Evolutionary conservation across 92 coral and sea anemone genomes (phyloP), one percentile per base, ranked within the genome.

Genomic region (Phenganax subtilis): DNA sequence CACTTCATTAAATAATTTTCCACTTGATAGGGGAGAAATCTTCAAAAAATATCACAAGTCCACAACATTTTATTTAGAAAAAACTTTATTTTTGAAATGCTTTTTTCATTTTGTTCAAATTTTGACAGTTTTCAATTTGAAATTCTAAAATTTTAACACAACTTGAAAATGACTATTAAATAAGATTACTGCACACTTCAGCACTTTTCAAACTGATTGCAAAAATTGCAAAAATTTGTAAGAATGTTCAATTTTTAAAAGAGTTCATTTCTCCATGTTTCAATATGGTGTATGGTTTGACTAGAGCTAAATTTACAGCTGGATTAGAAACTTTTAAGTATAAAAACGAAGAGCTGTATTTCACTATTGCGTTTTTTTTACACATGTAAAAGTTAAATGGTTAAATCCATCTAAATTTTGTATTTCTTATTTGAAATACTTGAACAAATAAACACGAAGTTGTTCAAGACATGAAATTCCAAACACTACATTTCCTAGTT

Each of bases 111-210:
- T 76, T 37, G 81, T 52, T 76, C 62, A 44, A 57, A 75, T 58
- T 75, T 5, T 37, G 66, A 76, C 70, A 15, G 70, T 44, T 76
- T 76, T 76, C 70, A 76, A 59, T 57, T 76, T 29, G 71, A 76
- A 59, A 59, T 55, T 54, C 17, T 29, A 57, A 76, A 76, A 25
- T 76, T 76, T 76, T 31, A 57, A 76, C 81, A 76, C 81, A 76
- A 76, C 81, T 76, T 57, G 54, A 30, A 55, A 73, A 51, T 51
- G 55, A 76, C 70, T 76, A 76, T 76, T 76, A 76, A 76, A 76
- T 76, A 76, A 47, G 66, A 57, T 55, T 14, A 64, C 51, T 17
- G 51, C 16, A 9, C 54, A 30, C 30, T 57, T 12, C 37, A 75
- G 17, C 54, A 37, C 52, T 30, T 0, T 29, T 30, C 47, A 37